A percentile compares a stretch with the other conserved stretches of the same genome.
Evolutionary conservation across 2,113 vertebrate species (phyloP).

Genomic region (Pteruthius melanotis): DNA sequence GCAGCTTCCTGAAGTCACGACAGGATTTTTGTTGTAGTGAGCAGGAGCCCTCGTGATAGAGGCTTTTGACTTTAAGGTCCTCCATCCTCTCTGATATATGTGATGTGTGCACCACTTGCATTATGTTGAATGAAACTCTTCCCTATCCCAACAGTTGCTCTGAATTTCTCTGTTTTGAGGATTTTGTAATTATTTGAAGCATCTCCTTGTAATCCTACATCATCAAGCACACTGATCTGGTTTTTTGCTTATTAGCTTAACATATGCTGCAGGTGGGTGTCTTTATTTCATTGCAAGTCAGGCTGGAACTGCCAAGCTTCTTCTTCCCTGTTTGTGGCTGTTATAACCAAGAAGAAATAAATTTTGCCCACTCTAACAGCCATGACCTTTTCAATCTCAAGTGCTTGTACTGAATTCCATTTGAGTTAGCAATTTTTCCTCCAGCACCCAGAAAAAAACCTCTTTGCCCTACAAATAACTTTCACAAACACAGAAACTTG

Average conservation of each 20-base stretch:
- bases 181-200: not conserved
- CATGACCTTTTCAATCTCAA: conserved; percentile 6
- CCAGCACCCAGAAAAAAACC: not conserved
- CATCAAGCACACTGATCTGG: not conserved
- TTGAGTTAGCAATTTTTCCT: not conserved
- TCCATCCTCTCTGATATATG: fast-evolving
- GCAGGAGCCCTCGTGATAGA: fast-evolving
- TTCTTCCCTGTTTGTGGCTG: not conserved
- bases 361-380: not conserved
- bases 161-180: not conserved
- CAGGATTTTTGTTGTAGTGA: not conserved
- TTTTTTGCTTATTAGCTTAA: not conserved
- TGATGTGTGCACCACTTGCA: not conserved
- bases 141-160: not conserved
- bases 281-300: not conserved
- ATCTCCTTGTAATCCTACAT: not conserved
- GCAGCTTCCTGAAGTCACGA: not conserved
- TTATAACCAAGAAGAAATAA: not conserved
- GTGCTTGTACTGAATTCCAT: conserved; percentile 1
- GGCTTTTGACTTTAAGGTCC: not conserved
- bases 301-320: not conserved
- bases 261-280: not conserved
- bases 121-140: not conserved
- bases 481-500: not conserved
- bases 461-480: conserved; percentile 8